Conservation (phyloP, 2,113 vertebrate species). For the Xiphophorus couchianus region DNA sequence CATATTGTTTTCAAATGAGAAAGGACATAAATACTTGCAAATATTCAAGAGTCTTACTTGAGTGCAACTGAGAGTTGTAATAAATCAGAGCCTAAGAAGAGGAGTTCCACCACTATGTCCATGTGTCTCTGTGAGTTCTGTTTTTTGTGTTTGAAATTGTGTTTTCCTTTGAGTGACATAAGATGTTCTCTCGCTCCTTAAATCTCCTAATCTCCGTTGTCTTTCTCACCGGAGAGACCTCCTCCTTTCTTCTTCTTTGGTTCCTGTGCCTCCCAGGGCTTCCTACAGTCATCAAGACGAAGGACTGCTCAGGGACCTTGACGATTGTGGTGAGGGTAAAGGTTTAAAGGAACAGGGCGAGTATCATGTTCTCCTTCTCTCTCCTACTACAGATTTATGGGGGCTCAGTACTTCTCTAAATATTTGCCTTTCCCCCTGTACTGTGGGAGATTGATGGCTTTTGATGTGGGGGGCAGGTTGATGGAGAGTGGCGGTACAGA, state of each 20-base stretch:
- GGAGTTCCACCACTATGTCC: slow-evolving; percentile 54
- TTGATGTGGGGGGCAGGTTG: slow-evolving; percentile 71
- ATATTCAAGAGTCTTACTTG: slow-evolving; percentile 71
- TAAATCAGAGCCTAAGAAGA: slow-evolving; percentile 73
- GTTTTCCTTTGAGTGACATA: slow-evolving; percentile 58
- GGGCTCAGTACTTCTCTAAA: slow-evolving; percentile 84
- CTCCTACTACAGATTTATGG: slow-evolving; percentile 84
- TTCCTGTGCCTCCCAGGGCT: slow-evolving; percentile 72
- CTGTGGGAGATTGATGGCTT: slow-evolving; percentile 83
- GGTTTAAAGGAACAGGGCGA: slow-evolving; percentile 53
- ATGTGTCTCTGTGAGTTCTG: slow-evolving; percentile 24
- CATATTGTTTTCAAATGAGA: slow-evolving; percentile 81
- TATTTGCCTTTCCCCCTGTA: slow-evolving; percentile 85
- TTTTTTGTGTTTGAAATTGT: slow-evolving; percentile 49
- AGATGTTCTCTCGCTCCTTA: slow-evolving; percentile 29
- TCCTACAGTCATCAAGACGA: slow-evolving; percentile 68
- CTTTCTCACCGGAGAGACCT: slow-evolving; percentile 63
- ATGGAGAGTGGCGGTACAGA: slow-evolving; percentile 59
- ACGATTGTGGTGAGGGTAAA: slow-evolving; percentile 50
- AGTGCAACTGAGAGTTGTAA: slow-evolving; percentile 71
- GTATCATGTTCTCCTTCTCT: slow-evolving; percentile 80
- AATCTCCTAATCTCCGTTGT: slow-evolving; percentile 41
- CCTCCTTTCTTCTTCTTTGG: slow-evolving; percentile 67
- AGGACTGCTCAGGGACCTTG: slow-evolving; percentile 70
- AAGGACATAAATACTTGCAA: slow-evolving; percentile 75